phyloP scores from a whole-genome alignment of 2,888 invertebrate genomes.

The Pollenia angustigena region DNA sequence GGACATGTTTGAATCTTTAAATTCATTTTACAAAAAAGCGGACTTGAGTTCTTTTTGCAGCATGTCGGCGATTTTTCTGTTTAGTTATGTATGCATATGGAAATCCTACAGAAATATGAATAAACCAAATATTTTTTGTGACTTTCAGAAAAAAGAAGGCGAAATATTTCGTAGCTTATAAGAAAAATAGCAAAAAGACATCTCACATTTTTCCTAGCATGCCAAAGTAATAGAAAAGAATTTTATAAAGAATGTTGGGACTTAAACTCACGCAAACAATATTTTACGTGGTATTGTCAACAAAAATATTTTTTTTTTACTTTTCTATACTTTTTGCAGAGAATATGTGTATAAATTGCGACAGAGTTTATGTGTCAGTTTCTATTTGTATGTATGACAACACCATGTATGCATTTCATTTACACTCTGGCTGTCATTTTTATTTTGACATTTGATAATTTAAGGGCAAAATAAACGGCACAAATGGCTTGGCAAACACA shows the following conservation, averaged over 20 bases:
- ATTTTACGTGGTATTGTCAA: conserved; percentile 52
- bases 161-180: background rate
- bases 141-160: background rate
- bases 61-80: no score
- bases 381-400: conserved; percentile 1
- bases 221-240: conserved; percentile 10
- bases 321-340: background rate
- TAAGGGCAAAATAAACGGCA: background rate
- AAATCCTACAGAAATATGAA: conserved; percentile 20
- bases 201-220: background rate
- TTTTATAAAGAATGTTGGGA: conserved; percentile 34
- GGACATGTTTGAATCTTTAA: no score
- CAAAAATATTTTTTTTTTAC: conserved; percentile 4
- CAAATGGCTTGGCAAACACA: no score
- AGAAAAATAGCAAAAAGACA: background rate
- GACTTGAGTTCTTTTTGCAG: no score
- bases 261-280: conserved; percentile 48
- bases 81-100: no score
- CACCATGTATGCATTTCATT: conserved; percentile 15
- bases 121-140: background rate
- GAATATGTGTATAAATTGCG: background rate
- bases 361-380: background rate
- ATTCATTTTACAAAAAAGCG: no score
- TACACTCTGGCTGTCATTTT: background rate
- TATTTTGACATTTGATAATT: conserved; percentile 36